Evolutionary conservation across 2,888 invertebrate genomes (phyloP), one percentile per base, ranked within the genome.

Genomic region (Agrotis puta): DNA sequence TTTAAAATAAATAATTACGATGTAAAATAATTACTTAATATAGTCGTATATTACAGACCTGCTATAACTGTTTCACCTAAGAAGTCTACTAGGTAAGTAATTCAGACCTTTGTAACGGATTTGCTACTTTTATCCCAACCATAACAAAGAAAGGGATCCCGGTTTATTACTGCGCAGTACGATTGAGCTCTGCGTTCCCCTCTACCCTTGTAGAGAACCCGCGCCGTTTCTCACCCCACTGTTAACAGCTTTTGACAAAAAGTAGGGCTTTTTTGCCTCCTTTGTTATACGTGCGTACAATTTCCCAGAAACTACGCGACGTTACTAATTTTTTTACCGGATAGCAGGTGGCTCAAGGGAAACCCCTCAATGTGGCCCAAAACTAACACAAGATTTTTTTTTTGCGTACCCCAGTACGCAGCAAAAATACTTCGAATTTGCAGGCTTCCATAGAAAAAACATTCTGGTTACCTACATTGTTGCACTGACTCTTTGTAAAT

Each of bases 91-190:
- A 20, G 27, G 20, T 24, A 57, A 61, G 27, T 56, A 69, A 64
- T 68, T 61, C 53, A 64, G 47, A 39, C 50, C n/a, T 65, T 79
- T 43, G 51, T 78, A 67, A 47, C 65, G 48, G 9, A 43, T 22
- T 67, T 76, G 68, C 74, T 74, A 70, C 74, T 66, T 66, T 54
- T 78, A 71, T 73, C 63, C 64, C 50, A 71, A 73, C 43, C 72
- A 76, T 85, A 71, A 84, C 81, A 85, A 84, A 85, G 84, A 76
- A 78, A 86, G 69, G 79, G 81, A 81, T 79, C 66, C 68, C 75
- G 54, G 57, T 64, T 78, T 80, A 77, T 79, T 72, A 74, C 80
- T 77, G 78, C 74, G 69, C 69, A 80, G 80, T 79, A 82, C 70
- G 63, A 67, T 72, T 67, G 74, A 63, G 66, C 67, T 62, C 33